These are phyloP conservation scores for Bovichtus variegatus DNA, from an alignment of 2,797 vertebrate genomes.

Conservation along the genomic window DNA sequence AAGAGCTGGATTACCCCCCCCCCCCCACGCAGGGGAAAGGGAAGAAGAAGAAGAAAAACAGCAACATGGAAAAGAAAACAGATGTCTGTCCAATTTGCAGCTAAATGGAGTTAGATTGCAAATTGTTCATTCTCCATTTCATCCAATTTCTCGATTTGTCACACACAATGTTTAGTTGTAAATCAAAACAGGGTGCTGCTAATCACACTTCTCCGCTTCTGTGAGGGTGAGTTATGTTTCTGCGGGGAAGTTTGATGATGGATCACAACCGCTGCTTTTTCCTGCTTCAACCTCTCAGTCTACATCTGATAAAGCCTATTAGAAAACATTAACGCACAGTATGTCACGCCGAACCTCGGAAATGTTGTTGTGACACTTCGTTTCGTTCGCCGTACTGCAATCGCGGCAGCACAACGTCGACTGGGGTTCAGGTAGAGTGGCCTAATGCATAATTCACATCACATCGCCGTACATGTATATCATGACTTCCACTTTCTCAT, in stretches of 20 bases:
- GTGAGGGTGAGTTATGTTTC: not conserved
- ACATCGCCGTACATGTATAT: slow-evolving; percentile 17
- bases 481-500: slow-evolving; percentile 26
- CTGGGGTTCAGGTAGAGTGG: slow-evolving; percentile 40
- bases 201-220: slow-evolving; percentile 22
- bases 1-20: slow-evolving; percentile 57
- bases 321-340: not conserved
- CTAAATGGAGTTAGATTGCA: slow-evolving; percentile 31
- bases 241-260: slow-evolving; percentile 6
- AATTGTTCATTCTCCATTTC: slow-evolving; percentile 46
- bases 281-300: not conserved
- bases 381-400: slow-evolving; percentile 14
- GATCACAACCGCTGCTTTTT: slow-evolving; percentile 6
- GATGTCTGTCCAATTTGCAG: slow-evolving; percentile 51
- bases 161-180: slow-evolving; percentile 21
- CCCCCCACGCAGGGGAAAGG: slow-evolving; percentile 8
- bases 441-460: slow-evolving; percentile 53
- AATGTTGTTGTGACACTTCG: slow-evolving; percentile 6
- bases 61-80: slow-evolving; percentile 25
- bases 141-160: slow-evolving; percentile 47
- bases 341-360: not conserved
- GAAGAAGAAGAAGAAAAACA: not conserved
- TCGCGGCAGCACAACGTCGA: slow-evolving; percentile 28
- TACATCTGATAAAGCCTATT: not conserved
- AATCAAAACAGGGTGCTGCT: slow-evolving; percentile 32